Percentiles rank a stretch among this genome's conserved stretches.
These are phyloP conservation scores for Babylonia areolata DNA, from an alignment of 1,140 invertebrate genomes.

Conservation along the genomic window DNA sequence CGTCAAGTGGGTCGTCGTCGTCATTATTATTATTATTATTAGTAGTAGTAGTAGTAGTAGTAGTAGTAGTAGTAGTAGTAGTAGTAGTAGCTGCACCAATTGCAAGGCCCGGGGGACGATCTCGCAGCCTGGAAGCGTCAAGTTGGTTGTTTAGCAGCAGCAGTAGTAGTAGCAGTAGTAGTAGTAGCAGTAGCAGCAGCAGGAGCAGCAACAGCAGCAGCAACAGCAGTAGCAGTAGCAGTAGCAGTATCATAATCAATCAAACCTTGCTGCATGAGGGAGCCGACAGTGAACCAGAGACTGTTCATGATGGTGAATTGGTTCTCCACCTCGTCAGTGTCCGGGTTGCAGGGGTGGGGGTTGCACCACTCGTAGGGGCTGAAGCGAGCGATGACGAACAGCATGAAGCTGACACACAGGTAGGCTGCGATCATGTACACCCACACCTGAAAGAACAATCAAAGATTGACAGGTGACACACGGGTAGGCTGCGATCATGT, in stretches of 20 bases:
- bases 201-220: background rate
- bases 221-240: background rate
- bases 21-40: background rate
- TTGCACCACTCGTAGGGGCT: slow-evolving; percentile 99
- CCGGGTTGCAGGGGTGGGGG: slow-evolving; percentile 90
- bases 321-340: slow-evolving; percentile 88
- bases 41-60: slow-evolving; percentile 8
- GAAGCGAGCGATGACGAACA: slow-evolving; percentile 96
- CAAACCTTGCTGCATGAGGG: slow-evolving; percentile 90
- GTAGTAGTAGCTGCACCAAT: background rate
- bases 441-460: slow-evolving; percentile 84
- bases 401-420: slow-evolving; percentile 92
- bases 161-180: background rate
- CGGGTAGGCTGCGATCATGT: slow-evolving; percentile 94
- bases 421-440: slow-evolving; percentile 94
- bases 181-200: background rate
- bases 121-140: too few relatives aligned
- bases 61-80: background rate
- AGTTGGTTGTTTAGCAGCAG: background rate
- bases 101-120: too few relatives aligned
- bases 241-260: background rate
- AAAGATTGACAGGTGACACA: slow-evolving; percentile 89
- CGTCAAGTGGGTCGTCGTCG: background rate
- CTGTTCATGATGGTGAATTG: slow-evolving; percentile 95
- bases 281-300: slow-evolving; percentile 97